Evolutionary conservation across 2,888 invertebrate genomes (phyloP).

Genomic region (Patella caerulea): DNA sequence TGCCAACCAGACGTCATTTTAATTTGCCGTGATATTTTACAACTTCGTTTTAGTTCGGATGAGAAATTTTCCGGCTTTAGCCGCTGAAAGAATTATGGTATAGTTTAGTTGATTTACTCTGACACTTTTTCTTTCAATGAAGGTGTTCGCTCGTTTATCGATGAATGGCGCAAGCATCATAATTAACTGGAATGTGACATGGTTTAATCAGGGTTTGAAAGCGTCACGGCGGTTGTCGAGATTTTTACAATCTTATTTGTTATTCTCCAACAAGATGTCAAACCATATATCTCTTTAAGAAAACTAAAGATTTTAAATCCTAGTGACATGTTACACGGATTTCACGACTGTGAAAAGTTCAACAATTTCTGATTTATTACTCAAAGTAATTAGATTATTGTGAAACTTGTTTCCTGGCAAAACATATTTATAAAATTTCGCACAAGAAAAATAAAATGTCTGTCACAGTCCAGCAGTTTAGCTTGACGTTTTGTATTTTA

Average conservation of each 20-base stretch:
- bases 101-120: too few species aligned
- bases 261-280: constrained; percentile 1
- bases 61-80: background rate
- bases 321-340: background rate
- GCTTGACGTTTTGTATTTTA: too few species aligned
- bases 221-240: background rate
- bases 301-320: background rate
- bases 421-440: too few species aligned
- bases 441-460: too few species aligned
- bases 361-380: background rate
- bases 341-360: background rate
- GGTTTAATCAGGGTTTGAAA: too few species aligned
- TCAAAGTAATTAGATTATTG: background rate
- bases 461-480: too few species aligned
- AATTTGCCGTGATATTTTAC: background rate
- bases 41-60: background rate
- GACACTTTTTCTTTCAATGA: too few species aligned
- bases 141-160: too few species aligned
- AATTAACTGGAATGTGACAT: too few species aligned
- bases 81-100: constrained; percentile 2
- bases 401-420: too few species aligned
- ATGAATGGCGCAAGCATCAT: too few species aligned
- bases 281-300: background rate
- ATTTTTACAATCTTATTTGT: background rate
- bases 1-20: background rate